These are phyloP conservation scores for Platyscapa corneri DNA, from an alignment of 1,140 invertebrate species.

Conservation along the genomic window DNA sequence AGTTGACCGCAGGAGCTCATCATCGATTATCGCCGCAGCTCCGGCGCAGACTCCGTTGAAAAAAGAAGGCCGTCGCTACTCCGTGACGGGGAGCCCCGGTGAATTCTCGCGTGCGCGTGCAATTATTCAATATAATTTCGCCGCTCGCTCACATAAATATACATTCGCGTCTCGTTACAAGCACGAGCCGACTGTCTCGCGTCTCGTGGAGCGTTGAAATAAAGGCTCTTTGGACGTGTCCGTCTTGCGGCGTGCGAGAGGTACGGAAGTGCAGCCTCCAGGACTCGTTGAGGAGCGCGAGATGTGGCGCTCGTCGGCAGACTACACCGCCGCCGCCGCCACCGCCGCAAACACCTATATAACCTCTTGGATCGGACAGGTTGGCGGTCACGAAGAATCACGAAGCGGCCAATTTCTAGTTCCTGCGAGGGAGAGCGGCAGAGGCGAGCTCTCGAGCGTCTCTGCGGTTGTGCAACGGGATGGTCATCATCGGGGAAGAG, in stretches of 20 bases:
- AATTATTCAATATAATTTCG: constrained; percentile 30
- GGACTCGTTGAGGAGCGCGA: constrained; percentile 62
- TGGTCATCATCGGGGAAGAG: constrained; percentile 6
- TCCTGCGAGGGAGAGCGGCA: neutral
- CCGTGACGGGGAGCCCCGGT: too few species aligned
- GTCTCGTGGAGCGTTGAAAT: neutral
- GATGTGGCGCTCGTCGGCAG: too few species aligned
- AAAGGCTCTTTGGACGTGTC: neutral
- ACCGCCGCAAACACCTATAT: constrained; percentile 57
- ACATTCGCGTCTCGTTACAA: constrained; percentile 32
- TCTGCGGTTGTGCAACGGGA: constrained; percentile 53
- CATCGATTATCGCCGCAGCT: neutral
- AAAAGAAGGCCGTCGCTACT: neutral
- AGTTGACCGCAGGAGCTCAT: too few species aligned
- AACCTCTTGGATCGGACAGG: constrained; percentile 67
- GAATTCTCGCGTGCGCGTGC: neutral
- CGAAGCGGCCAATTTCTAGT: neutral
- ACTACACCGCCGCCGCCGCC: constrained; percentile 46
- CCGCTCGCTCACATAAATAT: neutral
- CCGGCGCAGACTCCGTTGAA: neutral
- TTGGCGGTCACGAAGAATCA: constrained; percentile 68
- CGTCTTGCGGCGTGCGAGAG: constrained; percentile 5
- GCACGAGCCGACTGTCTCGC: neutral
- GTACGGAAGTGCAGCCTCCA: constrained; percentile 64
- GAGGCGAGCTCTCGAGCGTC: constrained; percentile 52